Base-by-base conservation (phyloP, 2,113 vertebrate species). In the Gila orcuttii region DNA sequence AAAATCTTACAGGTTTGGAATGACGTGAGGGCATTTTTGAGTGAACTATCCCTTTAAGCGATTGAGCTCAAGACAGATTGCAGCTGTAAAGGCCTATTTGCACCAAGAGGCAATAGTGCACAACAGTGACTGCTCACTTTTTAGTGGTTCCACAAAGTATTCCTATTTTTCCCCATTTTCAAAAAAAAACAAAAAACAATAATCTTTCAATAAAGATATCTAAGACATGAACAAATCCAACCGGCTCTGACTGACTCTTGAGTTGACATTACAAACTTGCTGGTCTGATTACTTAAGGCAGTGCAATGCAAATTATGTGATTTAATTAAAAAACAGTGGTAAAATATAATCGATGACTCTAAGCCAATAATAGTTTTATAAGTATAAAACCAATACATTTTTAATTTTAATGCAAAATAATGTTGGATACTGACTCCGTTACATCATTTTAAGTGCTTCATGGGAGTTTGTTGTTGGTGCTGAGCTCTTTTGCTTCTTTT, bases 1-100 rank as follows among this genome's bases (percentile, higher is more conserved):
- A 50, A 50, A 13, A 12, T 50, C 13, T 1, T 28, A 28, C 28
- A 28, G 28, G 28, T 28, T 50, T 50, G 47, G 12, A 13, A 50
- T 3, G 1, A 50, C 47, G 13, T 50, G 47, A 50, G 47, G 47
- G 3, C 5, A 39, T 39, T 15, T 50, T 50, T 50, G 3, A 6
- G 47, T 50, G 47, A 50, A 50, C 47, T 50, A 15, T 1, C 52
- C 52, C 0, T 19, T 57, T 57, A 74, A 45, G 69, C 21, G 68
- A 71, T 42, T 23, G 19, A 71, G 68, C 33, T 69, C 31, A 36
- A 36, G 17, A 17, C 68, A 69, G 66, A 69, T 69, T 69, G 9
- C 36, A 71, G 68, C 36, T 71, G 52, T 52, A 33, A 77, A 77
- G 47, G 47, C 74, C 74, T 77, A 77, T 50, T 77, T 77, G 74